phyloP scores from a whole-genome alignment of 2,113 vertebrate genomes.

The Tursiops truncatus region DNA sequence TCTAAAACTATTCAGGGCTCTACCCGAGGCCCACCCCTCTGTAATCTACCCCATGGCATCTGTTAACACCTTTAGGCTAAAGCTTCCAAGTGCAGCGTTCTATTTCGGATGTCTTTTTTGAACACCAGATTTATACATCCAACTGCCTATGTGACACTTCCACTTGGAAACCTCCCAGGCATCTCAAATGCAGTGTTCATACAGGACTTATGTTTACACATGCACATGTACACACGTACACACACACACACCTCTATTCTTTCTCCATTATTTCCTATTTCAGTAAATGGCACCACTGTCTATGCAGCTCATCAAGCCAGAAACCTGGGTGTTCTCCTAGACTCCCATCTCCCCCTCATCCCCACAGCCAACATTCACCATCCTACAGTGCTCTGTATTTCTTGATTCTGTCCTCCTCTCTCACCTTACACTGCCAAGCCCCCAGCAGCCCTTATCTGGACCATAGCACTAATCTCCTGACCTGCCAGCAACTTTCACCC shows the following conservation, averaged over 20 bases:
- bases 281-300: background rate
- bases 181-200: background rate
- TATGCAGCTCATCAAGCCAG: background rate
- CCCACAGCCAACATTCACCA: no score
- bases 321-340: background rate
- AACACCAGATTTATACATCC: background rate
- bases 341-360: background rate
- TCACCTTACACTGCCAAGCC: background rate
- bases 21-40: background rate
- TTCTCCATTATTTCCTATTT: background rate
- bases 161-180: background rate
- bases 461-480: background rate
- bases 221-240: fast-evolving
- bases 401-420: background rate
- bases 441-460: background rate
- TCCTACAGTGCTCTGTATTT: fast-evolving
- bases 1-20: background rate
- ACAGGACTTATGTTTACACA: background rate
- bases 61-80: background rate
- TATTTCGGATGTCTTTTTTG: background rate
- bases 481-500: background rate
- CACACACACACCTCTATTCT: background rate
- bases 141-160: background rate
- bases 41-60: no score
- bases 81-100: background rate